A percentile compares a stretch with the other conserved stretches of the same genome.
phyloP scores from a whole-genome alignment of 2,113 vertebrate species.

The Paratilapia polleni region DNA sequence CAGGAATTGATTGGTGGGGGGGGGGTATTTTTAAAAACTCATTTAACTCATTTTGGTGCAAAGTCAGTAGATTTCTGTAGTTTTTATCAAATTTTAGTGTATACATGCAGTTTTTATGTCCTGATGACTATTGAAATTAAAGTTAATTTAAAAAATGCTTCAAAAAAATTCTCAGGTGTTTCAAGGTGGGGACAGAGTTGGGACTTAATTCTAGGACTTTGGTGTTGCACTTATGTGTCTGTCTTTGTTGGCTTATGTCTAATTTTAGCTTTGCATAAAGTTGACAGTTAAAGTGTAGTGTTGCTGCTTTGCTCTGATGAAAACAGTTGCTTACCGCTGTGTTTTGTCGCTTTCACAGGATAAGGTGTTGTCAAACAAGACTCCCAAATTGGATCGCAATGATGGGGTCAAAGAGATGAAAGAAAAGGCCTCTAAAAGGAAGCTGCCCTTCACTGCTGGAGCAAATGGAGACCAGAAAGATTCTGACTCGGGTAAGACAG shows the following conservation, averaged over 20 bases:
- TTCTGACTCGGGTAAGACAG: slow-evolving; percentile 91
- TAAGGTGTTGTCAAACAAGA: slow-evolving; percentile 99
- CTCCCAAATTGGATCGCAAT: slow-evolving; percentile 95
- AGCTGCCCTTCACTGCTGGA: slow-evolving; percentile 96
- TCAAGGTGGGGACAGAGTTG: not conserved
- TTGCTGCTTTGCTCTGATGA: not conserved
- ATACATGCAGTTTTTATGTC: not conserved
- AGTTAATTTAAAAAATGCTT: not conserved
- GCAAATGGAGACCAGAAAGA: slow-evolving; percentile 99
- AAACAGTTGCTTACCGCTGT: not conserved
- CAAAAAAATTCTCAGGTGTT: not conserved
- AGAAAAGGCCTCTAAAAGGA: slow-evolving; percentile 95
- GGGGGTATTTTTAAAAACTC: not conserved
- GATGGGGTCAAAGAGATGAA: slow-evolving; percentile 99
- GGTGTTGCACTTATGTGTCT: not conserved
- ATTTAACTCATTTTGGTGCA: not conserved
- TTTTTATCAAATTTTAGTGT: not conserved
- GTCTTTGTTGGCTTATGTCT: not conserved
- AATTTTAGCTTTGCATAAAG: not conserved
- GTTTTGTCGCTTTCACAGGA: slow-evolving; percentile 81
- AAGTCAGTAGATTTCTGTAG: not conserved
- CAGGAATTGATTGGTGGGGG: too few species aligned
- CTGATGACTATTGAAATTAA: not conserved
- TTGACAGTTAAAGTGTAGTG: not conserved
- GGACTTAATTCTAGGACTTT: not conserved